A percentile compares a stretch with the other conserved stretches of the same genome.
These are phyloP conservation scores for Myotis myotis DNA, from an alignment of 2,797 vertebrate genomes.

Conservation along the genomic window DNA sequence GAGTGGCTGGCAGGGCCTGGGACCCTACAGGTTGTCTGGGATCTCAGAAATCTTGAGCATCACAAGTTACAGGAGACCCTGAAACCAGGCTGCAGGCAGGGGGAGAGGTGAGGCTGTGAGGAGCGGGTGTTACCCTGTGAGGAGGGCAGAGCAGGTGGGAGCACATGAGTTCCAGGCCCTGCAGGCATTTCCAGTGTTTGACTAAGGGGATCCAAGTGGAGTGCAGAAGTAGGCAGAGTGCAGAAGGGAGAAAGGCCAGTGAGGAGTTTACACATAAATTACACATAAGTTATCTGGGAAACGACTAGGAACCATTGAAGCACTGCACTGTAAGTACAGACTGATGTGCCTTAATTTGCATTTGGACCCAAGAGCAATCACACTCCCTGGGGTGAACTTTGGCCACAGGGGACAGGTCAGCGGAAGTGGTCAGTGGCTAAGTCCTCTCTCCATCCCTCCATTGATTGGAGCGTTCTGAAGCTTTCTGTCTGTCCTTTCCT, in stretches of 20 bases:
- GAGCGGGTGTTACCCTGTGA: neutral
- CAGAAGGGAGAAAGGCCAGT: accelerated
- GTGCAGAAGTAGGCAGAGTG: neutral
- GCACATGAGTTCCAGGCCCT: neutral
- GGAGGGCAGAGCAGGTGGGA: accelerated
- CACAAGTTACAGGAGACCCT: neutral
- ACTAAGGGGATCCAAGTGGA: accelerated
- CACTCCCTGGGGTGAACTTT: accelerated
- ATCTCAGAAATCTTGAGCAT: neutral
- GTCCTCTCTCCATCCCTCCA: no score
- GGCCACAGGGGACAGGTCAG: neutral
- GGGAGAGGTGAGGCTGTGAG: neutral
- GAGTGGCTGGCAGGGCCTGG: neutral
- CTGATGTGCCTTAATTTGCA: accelerated
- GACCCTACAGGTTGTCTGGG: neutral
- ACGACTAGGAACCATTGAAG: accelerated
- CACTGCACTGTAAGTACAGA: no score
- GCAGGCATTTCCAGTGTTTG: accelerated
- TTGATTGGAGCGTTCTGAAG: accelerated
- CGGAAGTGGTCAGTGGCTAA: neutral
- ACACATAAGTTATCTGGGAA: neutral
- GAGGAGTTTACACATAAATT: no score
- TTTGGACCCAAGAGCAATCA: accelerated
- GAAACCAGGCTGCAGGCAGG: neutral
- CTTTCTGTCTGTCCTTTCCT: neutral